A percentile compares a stretch with the other conserved stretches of the same genome.
Evolutionary conservation across 2,888 invertebrate genomes (phyloP).

Genomic region (Horisme vitalbata): DNA sequence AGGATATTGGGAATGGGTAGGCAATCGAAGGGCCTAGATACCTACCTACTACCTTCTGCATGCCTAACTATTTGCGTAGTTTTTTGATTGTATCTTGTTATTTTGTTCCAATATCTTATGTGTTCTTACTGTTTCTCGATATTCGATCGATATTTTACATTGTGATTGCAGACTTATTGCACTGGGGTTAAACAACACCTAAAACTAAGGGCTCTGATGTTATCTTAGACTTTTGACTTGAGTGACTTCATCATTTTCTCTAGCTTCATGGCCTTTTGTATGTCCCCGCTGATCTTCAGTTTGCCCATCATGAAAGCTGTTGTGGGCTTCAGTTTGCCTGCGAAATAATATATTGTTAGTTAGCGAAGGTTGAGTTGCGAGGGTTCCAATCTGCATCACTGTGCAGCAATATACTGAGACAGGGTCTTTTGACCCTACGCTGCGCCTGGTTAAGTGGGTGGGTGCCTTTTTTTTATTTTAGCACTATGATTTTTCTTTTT

Average conservation of each 20-base stretch:
- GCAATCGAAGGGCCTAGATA: too few relatives aligned
- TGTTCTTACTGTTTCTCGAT: neutral
- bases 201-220: constrained; percentile 1
- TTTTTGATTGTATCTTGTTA: neutral
- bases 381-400: too few relatives aligned
- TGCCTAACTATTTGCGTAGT: too few relatives aligned
- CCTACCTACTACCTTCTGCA: too few relatives aligned
- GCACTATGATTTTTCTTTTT: too few relatives aligned
- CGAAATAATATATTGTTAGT: constrained; percentile 20
- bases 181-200: constrained; percentile 23
- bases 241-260: constrained; percentile 93
- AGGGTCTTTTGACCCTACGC: too few relatives aligned
- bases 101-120: neutral
- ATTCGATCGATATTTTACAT: too few relatives aligned
- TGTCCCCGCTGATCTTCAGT: constrained; percentile 95
- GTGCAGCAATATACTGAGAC: too few relatives aligned
- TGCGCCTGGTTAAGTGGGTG: too few relatives aligned
- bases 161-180: constrained; percentile 31
- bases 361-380: too few relatives aligned
- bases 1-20: too few relatives aligned
- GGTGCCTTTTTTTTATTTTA: too few relatives aligned
- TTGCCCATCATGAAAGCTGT: constrained; percentile 98
- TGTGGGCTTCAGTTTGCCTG: constrained; percentile 94
- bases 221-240: constrained; percentile 82
- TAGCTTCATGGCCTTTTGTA: constrained; percentile 97